These are phyloP conservation scores for Anolis apletophallus DNA, from an alignment of 2,797 vertebrate species.

Conservation along the genomic window DNA sequence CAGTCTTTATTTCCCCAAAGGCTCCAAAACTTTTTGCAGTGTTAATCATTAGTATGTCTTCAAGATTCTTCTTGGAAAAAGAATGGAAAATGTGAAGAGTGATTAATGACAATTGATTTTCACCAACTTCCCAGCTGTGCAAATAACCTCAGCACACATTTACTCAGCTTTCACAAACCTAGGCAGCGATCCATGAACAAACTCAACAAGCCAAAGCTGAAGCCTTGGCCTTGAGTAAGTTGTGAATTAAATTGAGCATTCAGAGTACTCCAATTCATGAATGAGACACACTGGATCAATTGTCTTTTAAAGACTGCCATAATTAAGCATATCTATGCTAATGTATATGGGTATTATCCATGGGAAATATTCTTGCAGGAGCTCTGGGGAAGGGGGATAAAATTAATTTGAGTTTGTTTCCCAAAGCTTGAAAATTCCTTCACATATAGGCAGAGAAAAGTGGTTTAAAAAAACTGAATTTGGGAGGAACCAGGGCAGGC, in stretches of 20 bases:
- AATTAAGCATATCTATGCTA: background rate
- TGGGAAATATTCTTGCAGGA: background rate
- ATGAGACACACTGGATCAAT: background rate
- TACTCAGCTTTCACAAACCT: background rate
- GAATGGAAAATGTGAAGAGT: background rate
- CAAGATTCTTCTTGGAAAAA: constrained; percentile 14
- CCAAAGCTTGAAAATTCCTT: no score
- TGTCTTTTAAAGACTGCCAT: background rate
- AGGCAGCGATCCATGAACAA: constrained; percentile 2
- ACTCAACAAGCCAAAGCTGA: background rate
- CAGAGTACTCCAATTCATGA: background rate
- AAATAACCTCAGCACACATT: background rate
- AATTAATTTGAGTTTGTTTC: background rate
- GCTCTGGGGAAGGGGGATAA: background rate
- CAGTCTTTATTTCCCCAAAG: background rate
- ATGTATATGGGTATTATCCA: background rate
- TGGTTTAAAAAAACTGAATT: no score
- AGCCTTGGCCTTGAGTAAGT: background rate
- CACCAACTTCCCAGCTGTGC: background rate
- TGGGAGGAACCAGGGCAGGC: no score
- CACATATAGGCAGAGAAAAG: no score
- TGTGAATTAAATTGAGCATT: background rate
- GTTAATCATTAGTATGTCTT: constrained; percentile 1
- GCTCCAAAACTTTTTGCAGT: background rate
- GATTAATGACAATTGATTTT: constrained; percentile 17